Percentiles rank a stretch among this genome's conserved stretches.
phyloP scores from a whole-genome alignment of 1,140 invertebrate genomes.

The Eupeodes corollae region DNA sequence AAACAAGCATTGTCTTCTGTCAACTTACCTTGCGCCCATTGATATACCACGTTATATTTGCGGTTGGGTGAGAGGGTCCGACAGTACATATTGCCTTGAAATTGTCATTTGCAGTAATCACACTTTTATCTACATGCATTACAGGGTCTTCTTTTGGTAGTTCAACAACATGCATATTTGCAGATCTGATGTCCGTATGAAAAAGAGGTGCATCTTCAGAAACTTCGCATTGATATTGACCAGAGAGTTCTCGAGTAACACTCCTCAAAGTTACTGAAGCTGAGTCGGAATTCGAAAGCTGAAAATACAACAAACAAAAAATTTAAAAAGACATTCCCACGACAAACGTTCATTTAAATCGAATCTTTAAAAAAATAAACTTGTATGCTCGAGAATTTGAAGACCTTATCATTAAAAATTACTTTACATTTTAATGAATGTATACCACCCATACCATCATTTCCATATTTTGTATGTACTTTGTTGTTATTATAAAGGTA shows the following conservation, averaged over 20 bases:
- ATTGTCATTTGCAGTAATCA: conserved; percentile 28
- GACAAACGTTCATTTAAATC: no score
- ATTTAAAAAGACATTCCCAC: no score
- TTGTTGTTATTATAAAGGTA: no score
- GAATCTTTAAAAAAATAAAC: no score
- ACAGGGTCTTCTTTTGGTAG: conserved; percentile 33
- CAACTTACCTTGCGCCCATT: conserved; percentile 51
- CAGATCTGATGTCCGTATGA: conserved; percentile 53
- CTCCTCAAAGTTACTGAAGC: conserved; percentile 49
- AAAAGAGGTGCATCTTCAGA: conserved; percentile 60
- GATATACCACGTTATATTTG: conserved; percentile 58
- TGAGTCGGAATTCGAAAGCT: conserved; percentile 51
- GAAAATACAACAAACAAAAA: no score
- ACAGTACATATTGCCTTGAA: conserved; percentile 43
- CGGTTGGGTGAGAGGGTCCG: conserved; percentile 47
- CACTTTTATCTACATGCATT: conserved; percentile 35
- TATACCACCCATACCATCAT: no score
- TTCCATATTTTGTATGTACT: no score
- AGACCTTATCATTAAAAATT: no score
- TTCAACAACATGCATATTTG: conserved; percentile 53
- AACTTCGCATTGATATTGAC: conserved; percentile 60
- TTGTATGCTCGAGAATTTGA: no score
- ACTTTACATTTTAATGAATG: no score
- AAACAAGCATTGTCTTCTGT: not conserved
- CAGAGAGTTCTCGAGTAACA: conserved; percentile 49